These are phyloP conservation scores for Colistium nudipinnis DNA, from an alignment of 2,113 vertebrate species.

Conservation along the genomic window DNA sequence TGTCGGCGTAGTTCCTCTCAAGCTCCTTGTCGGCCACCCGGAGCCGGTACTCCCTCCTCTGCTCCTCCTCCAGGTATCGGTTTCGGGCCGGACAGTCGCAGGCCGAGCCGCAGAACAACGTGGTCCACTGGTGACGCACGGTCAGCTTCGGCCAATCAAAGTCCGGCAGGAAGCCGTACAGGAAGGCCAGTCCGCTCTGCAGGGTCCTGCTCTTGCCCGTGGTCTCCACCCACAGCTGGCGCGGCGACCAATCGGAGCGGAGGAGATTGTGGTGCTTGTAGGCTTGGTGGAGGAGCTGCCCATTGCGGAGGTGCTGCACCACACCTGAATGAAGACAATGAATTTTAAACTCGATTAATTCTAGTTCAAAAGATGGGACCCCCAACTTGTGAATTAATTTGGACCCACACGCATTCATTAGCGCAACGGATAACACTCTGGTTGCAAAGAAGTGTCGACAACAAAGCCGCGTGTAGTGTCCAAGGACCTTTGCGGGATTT, in stretches of 20 bases:
- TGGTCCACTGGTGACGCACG: constrained; percentile 91
- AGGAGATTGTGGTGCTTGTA: constrained; percentile 90
- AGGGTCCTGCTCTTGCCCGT: constrained; percentile 94
- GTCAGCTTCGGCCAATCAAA: constrained; percentile 91
- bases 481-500: no score
- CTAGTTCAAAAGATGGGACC: no score
- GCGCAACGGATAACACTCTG: no score
- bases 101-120: constrained; percentile 90
- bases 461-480: no score
- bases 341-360: neutral
- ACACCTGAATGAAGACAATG: constrained; percentile 80
- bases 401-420: no score
- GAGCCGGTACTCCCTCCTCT: constrained; percentile 90
- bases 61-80: constrained; percentile 91
- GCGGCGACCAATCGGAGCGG: constrained; percentile 82
- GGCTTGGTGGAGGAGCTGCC: constrained; percentile 87
- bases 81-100: constrained; percentile 93
- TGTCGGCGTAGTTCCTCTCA: constrained; percentile 88
- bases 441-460: no score
- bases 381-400: no score
- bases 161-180: constrained; percentile 89
- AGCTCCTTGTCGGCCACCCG: constrained; percentile 85
- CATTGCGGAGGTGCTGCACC: constrained; percentile 92
- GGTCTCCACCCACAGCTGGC: constrained; percentile 92
- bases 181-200: constrained; percentile 92